Base-by-base conservation (phyloP, 2,113 vertebrate genomes). In the Mesembrinibis cayennensis region DNA sequence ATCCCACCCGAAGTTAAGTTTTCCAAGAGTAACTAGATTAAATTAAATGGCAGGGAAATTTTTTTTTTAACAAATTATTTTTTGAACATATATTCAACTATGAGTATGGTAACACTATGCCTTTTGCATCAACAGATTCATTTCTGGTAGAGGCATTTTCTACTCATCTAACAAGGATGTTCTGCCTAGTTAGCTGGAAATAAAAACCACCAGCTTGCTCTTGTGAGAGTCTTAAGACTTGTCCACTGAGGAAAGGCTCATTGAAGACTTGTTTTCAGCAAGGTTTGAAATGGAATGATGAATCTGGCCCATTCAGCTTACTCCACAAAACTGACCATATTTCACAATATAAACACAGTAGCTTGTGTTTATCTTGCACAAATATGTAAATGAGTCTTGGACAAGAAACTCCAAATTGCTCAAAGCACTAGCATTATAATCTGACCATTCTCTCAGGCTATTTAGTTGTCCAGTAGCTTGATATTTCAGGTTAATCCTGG, bases 111-210 rank as follows among this genome's bases (percentile, higher is more conserved):
- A 44, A 59, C 61, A 58, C 4, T 20, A n/a, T 4, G 5, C 1
- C 3, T 83, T 82, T 29, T 84, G 21, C 36, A 66, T 27, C 45
- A 74, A 15, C 11, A 47, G 8, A 15, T 70, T 86, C 0, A 9
- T 23, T 80, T 69, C 18, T 81, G 12, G 9, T 13, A 30, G 30
- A 20, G 38, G 16, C 1, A 11, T 21, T 80, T 91, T 69, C n/a
- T 34, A 3, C 8, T 56, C 0, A 0, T 50, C 59, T 45, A 10
- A 11, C 22, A 32, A 5, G 15, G 27, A 9, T 36, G 20, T 52
- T 81, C 62, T 73, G 13, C 19, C 9, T 36, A 27, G 5, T 40
- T 45, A 53, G 5, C 13, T 86, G 79, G 50, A 77, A 66, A 40
- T 34, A 22, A 66, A 84, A 63, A 13, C 0, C 10, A n/a, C 16